phyloP scores from a whole-genome alignment of 1,140 invertebrate species.

The Pogonomyrmex californicus region DNA sequence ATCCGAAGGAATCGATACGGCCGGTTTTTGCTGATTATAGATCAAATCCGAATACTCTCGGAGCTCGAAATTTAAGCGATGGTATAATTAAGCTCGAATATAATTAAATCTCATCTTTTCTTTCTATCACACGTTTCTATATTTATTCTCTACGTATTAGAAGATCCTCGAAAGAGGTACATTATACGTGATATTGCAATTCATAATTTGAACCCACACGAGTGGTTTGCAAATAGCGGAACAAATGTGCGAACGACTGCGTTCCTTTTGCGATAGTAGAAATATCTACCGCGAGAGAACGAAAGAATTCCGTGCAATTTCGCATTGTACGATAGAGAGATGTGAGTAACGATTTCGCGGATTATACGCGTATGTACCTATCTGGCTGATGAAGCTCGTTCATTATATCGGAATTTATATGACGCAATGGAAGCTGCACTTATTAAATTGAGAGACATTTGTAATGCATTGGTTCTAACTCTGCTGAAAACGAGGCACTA shows the following conservation, averaged over 20 bases:
- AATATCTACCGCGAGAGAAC: neutral
- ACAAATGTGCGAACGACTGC: neutral
- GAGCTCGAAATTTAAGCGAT: slow-evolving; percentile 9
- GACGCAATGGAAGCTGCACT: slow-evolving; percentile 40
- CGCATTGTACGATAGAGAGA: neutral
- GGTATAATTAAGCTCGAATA: slow-evolving; percentile 22
- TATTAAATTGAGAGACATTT: slow-evolving; percentile 55
- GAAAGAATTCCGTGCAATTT: neutral
- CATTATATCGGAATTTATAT: slow-evolving; percentile 13
- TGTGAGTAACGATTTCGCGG: neutral
- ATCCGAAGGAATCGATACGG: slow-evolving; percentile 55
- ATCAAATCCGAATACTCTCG: neutral
- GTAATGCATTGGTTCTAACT: slow-evolving; percentile 60
- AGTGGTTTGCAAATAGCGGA: too few relatives aligned
- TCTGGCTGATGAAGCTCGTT: neutral
- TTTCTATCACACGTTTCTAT: neutral
- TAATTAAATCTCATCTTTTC: slow-evolving; percentile 30
- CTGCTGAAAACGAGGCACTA: slow-evolving; percentile 66
- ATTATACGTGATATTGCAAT: neutral
- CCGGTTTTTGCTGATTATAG: slow-evolving; percentile 15
- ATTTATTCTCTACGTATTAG: neutral
- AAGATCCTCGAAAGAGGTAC: neutral
- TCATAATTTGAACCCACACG: neutral
- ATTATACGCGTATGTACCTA: neutral
- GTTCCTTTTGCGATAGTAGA: neutral